A percentile compares a stretch with the other conserved stretches of the same genome.
phyloP scores from a whole-genome alignment of 2,888 invertebrate genomes.

The Drosophila prostipennis region DNA sequence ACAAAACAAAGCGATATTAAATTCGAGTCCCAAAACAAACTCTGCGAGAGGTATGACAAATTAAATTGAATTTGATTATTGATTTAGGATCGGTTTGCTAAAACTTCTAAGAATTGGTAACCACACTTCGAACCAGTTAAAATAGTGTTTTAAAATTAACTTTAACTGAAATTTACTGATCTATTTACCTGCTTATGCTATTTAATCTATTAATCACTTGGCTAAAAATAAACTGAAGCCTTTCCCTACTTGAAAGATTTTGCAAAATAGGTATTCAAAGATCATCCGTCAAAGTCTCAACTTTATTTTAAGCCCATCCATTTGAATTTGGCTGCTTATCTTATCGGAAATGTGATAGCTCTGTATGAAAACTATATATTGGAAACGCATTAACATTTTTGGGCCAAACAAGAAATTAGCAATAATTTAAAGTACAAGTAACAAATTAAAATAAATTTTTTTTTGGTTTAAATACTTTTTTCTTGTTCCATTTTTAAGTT shows the following conservation, averaged over 20 bases:
- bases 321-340: neutral
- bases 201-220: too few relatives aligned
- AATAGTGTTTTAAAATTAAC: neutral
- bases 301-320: too few relatives aligned
- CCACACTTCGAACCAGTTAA: neutral
- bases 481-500: too few relatives aligned
- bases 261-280: too few relatives aligned
- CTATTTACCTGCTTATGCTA: too few relatives aligned
- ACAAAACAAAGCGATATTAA: conserved; percentile 5
- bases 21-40: neutral
- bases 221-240: too few relatives aligned
- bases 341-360: neutral
- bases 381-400: neutral
- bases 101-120: neutral
- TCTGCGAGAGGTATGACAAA: neutral
- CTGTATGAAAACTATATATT: neutral
- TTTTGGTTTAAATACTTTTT: too few relatives aligned
- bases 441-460: too few relatives aligned
- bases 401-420: too few relatives aligned
- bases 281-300: too few relatives aligned
- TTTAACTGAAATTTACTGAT: neutral
- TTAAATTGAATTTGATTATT: conserved; percentile 1
- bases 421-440: too few relatives aligned
- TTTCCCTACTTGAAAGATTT: too few relatives aligned
- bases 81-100: conserved; percentile 5